Base-by-base conservation (phyloP, 2,113 vertebrate genomes). In the Columba livia region DNA sequence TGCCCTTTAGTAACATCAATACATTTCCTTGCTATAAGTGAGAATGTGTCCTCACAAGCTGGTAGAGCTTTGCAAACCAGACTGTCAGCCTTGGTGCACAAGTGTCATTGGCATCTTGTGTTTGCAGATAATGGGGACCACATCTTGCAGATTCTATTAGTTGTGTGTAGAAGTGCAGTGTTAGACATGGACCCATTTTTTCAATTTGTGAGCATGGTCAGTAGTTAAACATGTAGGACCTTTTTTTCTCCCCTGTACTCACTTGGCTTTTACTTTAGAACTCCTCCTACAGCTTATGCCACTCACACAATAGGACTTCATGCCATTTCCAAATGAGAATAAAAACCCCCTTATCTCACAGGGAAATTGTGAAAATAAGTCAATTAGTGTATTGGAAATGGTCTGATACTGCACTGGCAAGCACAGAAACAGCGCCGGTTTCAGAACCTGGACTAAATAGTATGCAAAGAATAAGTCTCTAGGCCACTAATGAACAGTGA, bases 401-500 rank as follows among this genome's bases (percentile, higher is more conserved):
- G 10, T 69, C 31, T 80, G 83, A 53, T 84, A 50, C 14, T 77
- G 73, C 84, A 26, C 25, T 92, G 81, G 44, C 58, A 92, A 87
- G 58, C 20, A 48, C 36, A 86, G 61, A 71, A 85, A 66, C 19
- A 44, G 11, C n/a, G 57, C 38, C 80, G 74, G n/a, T 1, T 82
- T 95, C 79, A 72, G 73, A 92, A 74, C 44, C 31, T 81, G 48
- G 53, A 79, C 84, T 94, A 69, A 95, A 87, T 24, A 54, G 23
- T 81, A 89, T 92, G 93, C 53, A 79, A 82, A 93, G 94, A 79
- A 28, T 40, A 91, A 81, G n/a, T 54, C 74, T 93, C 54, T 89
- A 70, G 89, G 88, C 57, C 71, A 85, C 61, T 94, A 93, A 96
- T 91, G 53, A 91, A 86, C 86, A 95, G 70, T 91, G 91, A 94